These are phyloP conservation scores for Xestia sexstrigata DNA, from an alignment of 2,888 invertebrate species.

Conservation along the genomic window DNA sequence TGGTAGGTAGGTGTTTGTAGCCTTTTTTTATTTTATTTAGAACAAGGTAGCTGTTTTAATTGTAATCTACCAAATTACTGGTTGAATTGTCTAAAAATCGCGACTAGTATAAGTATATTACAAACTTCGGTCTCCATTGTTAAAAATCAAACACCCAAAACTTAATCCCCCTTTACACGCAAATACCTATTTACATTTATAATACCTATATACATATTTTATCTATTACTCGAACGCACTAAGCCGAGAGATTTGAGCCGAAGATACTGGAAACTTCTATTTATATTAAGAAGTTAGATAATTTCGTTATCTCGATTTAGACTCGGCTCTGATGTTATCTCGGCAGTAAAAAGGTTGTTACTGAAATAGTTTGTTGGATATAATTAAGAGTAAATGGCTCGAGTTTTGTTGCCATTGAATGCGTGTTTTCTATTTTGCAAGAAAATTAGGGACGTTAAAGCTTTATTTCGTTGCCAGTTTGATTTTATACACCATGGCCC, in stretches of 20 bases:
- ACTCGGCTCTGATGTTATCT: slow-evolving; percentile 56
- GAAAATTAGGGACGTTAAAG: slow-evolving; percentile 25
- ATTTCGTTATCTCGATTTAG: slow-evolving; percentile 61
- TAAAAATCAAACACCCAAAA: neutral
- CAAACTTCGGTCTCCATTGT: neutral
- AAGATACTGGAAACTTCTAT: slow-evolving; percentile 57
- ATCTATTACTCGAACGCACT: slow-evolving; percentile 23
- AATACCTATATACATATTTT: slow-evolving; percentile 26
- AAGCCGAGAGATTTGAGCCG: slow-evolving; percentile 22
- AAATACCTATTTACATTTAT: slow-evolving; percentile 37
- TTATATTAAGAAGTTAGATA: slow-evolving; percentile 61
- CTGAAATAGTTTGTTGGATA: slow-evolving; percentile 49
- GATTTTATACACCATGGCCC: slow-evolving; percentile 5
- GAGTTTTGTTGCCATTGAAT: slow-evolving; percentile 35
- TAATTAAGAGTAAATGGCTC: slow-evolving; percentile 44
- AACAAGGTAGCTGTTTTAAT: neutral
- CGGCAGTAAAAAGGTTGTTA: slow-evolving; percentile 53
- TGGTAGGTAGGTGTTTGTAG: neutral
- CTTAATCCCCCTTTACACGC: neutral
- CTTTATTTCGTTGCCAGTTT: slow-evolving; percentile 3
- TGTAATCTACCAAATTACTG: neutral
- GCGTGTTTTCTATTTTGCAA: slow-evolving; percentile 42
- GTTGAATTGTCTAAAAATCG: neutral
- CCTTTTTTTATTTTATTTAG: neutral
- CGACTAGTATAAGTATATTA: neutral